These are phyloP conservation scores for Gymnothorax reevesii DNA, from an alignment of 2,797 vertebrate genomes.

Conservation along the genomic window DNA sequence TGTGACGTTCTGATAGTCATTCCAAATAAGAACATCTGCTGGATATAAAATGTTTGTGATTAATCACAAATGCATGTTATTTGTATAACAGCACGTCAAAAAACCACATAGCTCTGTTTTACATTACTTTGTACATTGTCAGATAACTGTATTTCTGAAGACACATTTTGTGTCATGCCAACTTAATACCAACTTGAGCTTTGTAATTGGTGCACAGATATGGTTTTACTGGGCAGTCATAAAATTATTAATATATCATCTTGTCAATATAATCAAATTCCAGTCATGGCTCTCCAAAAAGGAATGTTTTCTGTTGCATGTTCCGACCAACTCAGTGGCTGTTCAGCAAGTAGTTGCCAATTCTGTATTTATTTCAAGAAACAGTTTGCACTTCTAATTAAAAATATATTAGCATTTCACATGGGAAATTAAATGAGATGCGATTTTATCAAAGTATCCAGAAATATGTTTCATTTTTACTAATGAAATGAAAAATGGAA, in stretches of 20 bases:
- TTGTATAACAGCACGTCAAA: not conserved
- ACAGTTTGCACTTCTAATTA: too few relatives aligned
- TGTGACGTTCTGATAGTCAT: too few relatives aligned
- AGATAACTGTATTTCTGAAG: not conserved
- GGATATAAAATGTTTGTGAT: not conserved
- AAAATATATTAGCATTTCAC: too few relatives aligned
- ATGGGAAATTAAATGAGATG: not conserved
- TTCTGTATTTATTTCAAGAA: not conserved
- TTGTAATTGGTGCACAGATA: not conserved
- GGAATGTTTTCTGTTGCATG: too few relatives aligned
- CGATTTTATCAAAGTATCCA: not conserved
- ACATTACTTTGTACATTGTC: not conserved
- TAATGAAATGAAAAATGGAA: too few relatives aligned
- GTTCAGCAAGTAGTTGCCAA: not conserved
- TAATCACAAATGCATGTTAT: not conserved
- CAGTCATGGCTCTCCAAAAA: not conserved
- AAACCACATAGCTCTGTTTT: not conserved
- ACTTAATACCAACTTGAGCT: not conserved
- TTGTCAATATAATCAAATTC: not conserved
- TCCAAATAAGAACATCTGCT: too few relatives aligned
- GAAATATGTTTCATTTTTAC: too few relatives aligned
- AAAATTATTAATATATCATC: not conserved
- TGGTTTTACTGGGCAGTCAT: not conserved
- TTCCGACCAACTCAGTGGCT: not conserved
- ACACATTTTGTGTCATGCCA: not conserved